Base-by-base conservation (phyloP, 2,888 invertebrate species). In the Myopa tessellatipennis region DNA sequence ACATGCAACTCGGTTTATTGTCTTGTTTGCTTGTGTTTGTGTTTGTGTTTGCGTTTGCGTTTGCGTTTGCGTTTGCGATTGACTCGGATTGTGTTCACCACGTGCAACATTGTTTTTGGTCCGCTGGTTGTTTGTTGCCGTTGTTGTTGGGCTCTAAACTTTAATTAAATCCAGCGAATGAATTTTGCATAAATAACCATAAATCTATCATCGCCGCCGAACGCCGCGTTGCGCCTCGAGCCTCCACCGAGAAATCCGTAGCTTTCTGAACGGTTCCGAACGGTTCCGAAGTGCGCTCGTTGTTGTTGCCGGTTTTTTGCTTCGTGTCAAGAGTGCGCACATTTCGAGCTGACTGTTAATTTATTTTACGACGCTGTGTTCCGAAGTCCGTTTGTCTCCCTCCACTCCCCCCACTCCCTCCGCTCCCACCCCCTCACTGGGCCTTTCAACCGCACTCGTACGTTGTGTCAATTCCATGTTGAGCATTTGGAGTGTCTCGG, bases 121-220 rank as follows among this genome's bases (percentile, higher is more conserved):
- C 18, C 38, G 10, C n/a, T 45, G 26, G 26, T 26, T 26, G 26
- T 26, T 26, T 60, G 18, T 36, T 40, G 4, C 18, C 40, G n/a
- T 74, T 52, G 65, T 74, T 52, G 14, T 26, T 26, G 6, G 38
- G 52, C 52, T 58, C 58, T 68, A 10, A 74, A 74, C 65, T 79
- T 78, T 80, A 79, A 80, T 80, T 79, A 78, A 80, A 77, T 78
- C 74, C 71, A 70, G 67, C 55, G 65, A 80, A 79, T 75, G 76
- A 71, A 77, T 79, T 79, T 78, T 69, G 78, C 70, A 73, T 77
- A 79, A 79, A 78, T 78, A 79, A 72, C 72, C 78, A 80, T 80
- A 80, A 80, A 80, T 80, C 79, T 74, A 78, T 80, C 78, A 80
- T 74, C 63, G 77, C 78, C 70, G 52, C 52, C 18, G 36, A 71